Evolutionary conservation across 2,888 invertebrate genomes (phyloP).

Genomic region (Ischnura elegans): DNA sequence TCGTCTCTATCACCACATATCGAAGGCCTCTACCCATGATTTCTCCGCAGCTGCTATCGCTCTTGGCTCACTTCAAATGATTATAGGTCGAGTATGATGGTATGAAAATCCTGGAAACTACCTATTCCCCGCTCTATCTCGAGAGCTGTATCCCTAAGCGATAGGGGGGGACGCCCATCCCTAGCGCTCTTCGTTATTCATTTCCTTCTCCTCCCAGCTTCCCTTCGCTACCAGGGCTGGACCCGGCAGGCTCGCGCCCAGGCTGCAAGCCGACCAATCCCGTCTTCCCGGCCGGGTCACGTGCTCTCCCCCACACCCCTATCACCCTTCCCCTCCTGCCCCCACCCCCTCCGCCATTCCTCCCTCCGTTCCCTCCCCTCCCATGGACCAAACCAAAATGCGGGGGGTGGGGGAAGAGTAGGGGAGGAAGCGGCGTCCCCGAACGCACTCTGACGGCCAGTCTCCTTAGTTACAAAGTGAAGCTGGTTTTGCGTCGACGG

Average conservation of each 20-base stretch:
- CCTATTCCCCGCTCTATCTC: not conserved
- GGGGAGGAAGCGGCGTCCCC: conserved; percentile 40
- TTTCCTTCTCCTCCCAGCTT: not conserved
- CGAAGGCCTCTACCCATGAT: too few relatives aligned
- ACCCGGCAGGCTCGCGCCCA: conserved; percentile 41
- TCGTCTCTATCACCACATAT: too few relatives aligned
- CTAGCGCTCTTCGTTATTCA: not conserved
- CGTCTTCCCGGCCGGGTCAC: conserved; percentile 73
- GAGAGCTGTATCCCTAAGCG: not conserved
- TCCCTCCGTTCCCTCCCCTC: conserved; percentile 69
- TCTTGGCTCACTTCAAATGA: too few relatives aligned
- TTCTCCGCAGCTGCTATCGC: too few relatives aligned
- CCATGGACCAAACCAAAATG: conserved; percentile 68
- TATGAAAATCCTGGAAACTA: not conserved
- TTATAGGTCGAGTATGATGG: not conserved
- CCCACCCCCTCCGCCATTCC: conserved; percentile 68
- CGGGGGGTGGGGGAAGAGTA: not conserved
- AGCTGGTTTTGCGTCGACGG: conserved; percentile 34
- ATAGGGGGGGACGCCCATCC: not conserved
- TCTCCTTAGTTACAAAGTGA: conserved; percentile 52
- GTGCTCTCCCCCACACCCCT: conserved; percentile 78
- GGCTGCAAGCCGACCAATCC: conserved; percentile 78
- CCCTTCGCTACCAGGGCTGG: conserved; percentile 4
- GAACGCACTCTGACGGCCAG: conserved; percentile 16
- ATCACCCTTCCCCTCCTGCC: conserved; percentile 70